These are phyloP conservation scores for Pseudochirops corinnae DNA, from an alignment of 2,797 vertebrate species.

Conservation along the genomic window DNA sequence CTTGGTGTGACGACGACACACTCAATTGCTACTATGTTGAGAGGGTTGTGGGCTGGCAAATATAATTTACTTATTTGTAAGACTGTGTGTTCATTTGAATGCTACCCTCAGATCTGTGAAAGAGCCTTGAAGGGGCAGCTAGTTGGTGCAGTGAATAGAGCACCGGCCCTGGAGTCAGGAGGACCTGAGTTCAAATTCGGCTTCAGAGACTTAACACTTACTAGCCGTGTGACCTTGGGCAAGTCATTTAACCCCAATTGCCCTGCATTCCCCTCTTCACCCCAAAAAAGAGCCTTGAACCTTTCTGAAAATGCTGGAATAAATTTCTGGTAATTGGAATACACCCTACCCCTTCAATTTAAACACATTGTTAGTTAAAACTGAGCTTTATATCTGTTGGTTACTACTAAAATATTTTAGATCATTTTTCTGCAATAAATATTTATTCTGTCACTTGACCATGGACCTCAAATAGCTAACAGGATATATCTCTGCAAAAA, in stretches of 20 bases:
- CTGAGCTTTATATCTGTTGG: background rate
- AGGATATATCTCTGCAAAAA: background rate
- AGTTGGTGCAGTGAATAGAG: too few relatives aligned
- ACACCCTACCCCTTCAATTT: background rate
- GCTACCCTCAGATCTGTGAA: conserved; percentile 4
- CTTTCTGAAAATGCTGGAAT: conserved; percentile 3
- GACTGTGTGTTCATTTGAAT: background rate
- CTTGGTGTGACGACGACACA: background rate
- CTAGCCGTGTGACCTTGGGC: too few relatives aligned
- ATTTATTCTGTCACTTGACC: background rate
- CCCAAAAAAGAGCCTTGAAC: background rate
- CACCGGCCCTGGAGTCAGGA: too few relatives aligned
- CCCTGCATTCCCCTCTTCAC: too few relatives aligned
- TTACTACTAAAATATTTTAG: background rate
- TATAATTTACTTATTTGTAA: background rate
- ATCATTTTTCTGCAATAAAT: background rate
- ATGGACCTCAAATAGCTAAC: background rate
- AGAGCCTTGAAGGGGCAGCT: background rate
- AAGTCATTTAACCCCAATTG: too few relatives aligned
- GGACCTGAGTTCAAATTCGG: too few relatives aligned
- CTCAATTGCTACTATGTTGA: background rate
- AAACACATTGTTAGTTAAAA: background rate
- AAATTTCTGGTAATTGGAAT: background rate
- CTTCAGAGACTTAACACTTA: too few relatives aligned
- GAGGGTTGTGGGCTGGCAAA: background rate